Evolutionary conservation across 2,797 vertebrate genomes (phyloP), one percentile per base, ranked within the genome.

Genomic region (Sebastes aleutianus): DNA sequence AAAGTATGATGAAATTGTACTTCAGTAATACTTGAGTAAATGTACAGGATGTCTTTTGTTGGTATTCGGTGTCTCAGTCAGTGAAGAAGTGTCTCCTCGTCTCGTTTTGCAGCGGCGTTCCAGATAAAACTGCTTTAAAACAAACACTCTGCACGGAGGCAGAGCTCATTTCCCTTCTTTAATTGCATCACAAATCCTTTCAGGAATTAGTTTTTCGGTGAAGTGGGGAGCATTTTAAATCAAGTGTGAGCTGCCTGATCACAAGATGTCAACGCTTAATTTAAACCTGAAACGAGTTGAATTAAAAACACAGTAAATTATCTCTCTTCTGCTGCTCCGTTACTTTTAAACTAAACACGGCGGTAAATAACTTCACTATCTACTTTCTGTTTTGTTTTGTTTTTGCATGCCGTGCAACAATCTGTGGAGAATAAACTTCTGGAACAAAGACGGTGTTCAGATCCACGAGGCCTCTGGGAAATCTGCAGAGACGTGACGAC

Each of bases 361-460:
- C 57, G 9, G 53, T 16, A 69, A 81, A 68, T 31, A 70, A 71
- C 13, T 31, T 16, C 54, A 47, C 39, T 7, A 1, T n/a, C 5
- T 68, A 50, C 47, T 50, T 50, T 18, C 16, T 36, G 20, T 29
- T 68, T 47, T 66, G 32, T 54, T 36, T 54, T 50, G 65, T 56
- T 56, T n/a, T 39, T 39, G 36, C 36, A 39, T 66, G 22, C 47
- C 75, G 65, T 4, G 4, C 8, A 18, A 3, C 57, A n/a, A 57
- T 34, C 16, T 22, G 29, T 57, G 64, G 29, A 83, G 27, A 70
- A 61, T 20, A 68, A 57, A 64, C 13, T 22, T 62, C 13, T 29
- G 56, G 43, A 86, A 87, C 84, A 89, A 89, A 87, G 86, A 71
- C 43, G 64, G 56, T 59, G 26, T 83, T 88, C 57, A 86, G 70